These are phyloP conservation scores for Rhinolophus sinicus DNA, from an alignment of 2,113 vertebrate genomes.

Conservation along the genomic window DNA sequence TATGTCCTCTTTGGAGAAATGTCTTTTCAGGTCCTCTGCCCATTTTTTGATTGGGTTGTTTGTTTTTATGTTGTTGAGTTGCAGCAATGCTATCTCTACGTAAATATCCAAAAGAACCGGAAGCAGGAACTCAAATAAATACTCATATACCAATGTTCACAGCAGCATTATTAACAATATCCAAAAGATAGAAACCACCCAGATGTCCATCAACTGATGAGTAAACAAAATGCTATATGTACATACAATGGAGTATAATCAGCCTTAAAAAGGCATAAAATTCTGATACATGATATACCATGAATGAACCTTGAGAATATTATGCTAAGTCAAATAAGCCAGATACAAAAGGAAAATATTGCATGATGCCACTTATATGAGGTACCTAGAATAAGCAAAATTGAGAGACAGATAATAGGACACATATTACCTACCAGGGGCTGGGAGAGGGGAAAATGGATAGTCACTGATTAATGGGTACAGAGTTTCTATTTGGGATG, in stretches of 20 bases:
- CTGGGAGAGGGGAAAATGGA: background rate
- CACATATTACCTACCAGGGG: background rate
- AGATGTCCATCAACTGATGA: background rate
- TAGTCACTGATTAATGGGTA: background rate
- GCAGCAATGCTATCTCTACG: background rate
- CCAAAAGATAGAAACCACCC: background rate
- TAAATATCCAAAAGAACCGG: background rate
- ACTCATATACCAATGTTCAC: background rate
- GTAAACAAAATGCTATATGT: background rate
- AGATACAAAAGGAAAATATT: background rate
- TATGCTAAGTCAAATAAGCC: background rate
- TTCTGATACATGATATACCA: background rate
- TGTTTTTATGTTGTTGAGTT: no score
- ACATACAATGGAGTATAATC: background rate
- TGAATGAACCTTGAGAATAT: background rate
- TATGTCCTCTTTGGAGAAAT: no score
- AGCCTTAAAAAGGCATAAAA: background rate
- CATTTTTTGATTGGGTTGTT: no score
- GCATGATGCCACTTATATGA: background rate
- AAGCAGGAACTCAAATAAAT: background rate
- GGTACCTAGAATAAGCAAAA: conserved; percentile 19
- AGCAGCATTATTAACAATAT: background rate
- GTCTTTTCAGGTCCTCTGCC: no score
- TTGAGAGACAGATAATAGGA: background rate
- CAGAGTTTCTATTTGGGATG: conserved; percentile 9